Conservation (phyloP, 2,113 vertebrate genomes). For the Muntiacus reevesi region DNA sequence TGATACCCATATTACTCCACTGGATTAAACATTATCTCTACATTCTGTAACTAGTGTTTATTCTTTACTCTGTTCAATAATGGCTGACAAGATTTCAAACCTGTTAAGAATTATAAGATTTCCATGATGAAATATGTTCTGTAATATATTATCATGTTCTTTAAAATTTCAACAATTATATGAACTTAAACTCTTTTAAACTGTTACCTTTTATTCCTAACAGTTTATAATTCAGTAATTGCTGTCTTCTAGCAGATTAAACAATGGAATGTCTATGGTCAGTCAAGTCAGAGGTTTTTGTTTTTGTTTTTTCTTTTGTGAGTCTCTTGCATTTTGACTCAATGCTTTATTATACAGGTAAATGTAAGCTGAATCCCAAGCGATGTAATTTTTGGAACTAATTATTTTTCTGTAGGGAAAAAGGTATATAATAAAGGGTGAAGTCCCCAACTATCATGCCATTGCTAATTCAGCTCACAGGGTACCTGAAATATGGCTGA, state of each 20-base stretch:
- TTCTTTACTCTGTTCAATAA: background rate
- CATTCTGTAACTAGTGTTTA: background rate
- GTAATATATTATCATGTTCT: background rate
- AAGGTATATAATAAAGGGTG: background rate
- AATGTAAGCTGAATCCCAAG: slow-evolving; percentile 3
- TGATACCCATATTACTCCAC: background rate
- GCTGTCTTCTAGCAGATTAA: background rate
- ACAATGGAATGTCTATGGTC: background rate
- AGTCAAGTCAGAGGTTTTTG: background rate
- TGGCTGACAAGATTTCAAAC: slow-evolving; percentile 1
- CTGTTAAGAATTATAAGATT: slow-evolving; percentile 4
- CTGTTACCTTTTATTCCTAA: background rate
- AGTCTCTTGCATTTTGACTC: slow-evolving; percentile 34
- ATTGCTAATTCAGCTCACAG: background rate
- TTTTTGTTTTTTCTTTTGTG: background rate
- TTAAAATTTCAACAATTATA: slow-evolving; percentile 33
- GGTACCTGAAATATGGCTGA: background rate
- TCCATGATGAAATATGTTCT: slow-evolving; percentile 12
- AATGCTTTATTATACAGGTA: background rate
- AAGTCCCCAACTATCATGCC: background rate
- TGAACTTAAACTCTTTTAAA: background rate
- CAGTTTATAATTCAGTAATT: slow-evolving; percentile 16
- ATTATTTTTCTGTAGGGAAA: slow-evolving; percentile 15
- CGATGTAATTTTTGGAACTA: background rate
- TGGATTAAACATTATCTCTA: slow-evolving; percentile 15